Base-by-base conservation (phyloP, 2,888 invertebrate species). In the Tenthredo distinguenda region DNA sequence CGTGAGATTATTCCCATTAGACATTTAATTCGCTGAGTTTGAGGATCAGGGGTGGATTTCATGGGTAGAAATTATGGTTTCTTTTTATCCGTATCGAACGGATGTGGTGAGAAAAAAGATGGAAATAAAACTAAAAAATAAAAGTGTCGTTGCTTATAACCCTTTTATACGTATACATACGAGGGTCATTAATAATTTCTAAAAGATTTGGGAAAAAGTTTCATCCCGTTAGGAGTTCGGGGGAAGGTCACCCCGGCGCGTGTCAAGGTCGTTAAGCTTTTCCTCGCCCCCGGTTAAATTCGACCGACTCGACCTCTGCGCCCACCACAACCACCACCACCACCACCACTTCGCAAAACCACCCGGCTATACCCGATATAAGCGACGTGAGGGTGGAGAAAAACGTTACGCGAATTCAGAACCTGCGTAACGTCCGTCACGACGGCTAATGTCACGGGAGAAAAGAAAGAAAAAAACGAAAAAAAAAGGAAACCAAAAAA, bases 251-350 rank as follows among this genome's bases (percentile, higher is more conserved):
- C 72, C 62, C 58, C 21, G 79, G 79, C 85, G 85, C 85, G 85
- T 85, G 85, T 85, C 85, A 85, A 85, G 85, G 85, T 85, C 85
- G 62, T 18, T 43, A 65, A 62, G 37, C 40, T 81, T 81, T 40
- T n/a, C 50, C 62, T 62, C 81, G 62, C 81, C 81, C 65, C 62
- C 81, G 81, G 74, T 47, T 68, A 34, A 68, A 68, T 81, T 81
- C 81, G 81, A 81, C 81, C 65, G 62, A 65, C 65, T 81, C 65
- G 81, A 81, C 81, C 81, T 81, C 65, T 62, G 81, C 58, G 81
- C 62, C 81, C 81, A 62, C 81, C 81, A 65, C 74, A 0, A 40
- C 65, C 31, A 65, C 65, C 31, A 31, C 65, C 31, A 65, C 68
- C 68, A 34, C 68, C 68, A 34, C 77, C 18, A 50, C 31, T 26